Conservation (phyloP, 2,113 vertebrate genomes). For the Plestiodon gilberti region DNA sequence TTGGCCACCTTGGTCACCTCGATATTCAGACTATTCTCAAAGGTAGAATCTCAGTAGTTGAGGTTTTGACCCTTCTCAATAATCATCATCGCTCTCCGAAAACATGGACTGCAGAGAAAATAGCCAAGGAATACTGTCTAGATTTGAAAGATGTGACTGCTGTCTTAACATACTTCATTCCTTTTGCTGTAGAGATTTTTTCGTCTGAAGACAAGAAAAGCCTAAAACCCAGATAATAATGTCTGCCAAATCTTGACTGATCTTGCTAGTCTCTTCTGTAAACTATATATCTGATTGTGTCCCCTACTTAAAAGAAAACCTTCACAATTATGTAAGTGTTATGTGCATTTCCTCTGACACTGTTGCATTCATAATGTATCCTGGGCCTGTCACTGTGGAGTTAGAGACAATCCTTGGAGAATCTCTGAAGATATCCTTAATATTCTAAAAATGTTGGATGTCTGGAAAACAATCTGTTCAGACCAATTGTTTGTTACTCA, state of each 20-base stretch:
- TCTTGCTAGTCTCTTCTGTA: conserved; percentile 29
- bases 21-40: conserved; percentile 80
- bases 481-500: background rate
- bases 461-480: background rate
- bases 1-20: conserved; percentile 49
- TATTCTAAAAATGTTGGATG: background rate
- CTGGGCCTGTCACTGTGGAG: background rate
- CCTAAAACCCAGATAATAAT: conserved; percentile 78
- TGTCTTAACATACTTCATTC: conserved; percentile 86
- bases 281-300: background rate
- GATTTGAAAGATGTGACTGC: conserved; percentile 84
- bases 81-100: conserved; percentile 85
- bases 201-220: conserved; percentile 74
- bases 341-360: background rate
- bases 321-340: background rate
- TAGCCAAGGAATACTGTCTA: conserved; percentile 87
- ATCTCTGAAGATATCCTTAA: background rate
- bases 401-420: background rate
- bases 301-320: background rate
- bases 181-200: conserved; percentile 83
- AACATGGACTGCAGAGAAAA: conserved; percentile 87
- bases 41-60: conserved; percentile 88
- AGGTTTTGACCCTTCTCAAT: conserved; percentile 85
- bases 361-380: background rate
- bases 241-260: conserved; percentile 20